Evolutionary conservation across 2,113 vertebrate species (phyloP), one percentile per base, ranked within the genome.

Genomic region (Barbus barbus): DNA sequence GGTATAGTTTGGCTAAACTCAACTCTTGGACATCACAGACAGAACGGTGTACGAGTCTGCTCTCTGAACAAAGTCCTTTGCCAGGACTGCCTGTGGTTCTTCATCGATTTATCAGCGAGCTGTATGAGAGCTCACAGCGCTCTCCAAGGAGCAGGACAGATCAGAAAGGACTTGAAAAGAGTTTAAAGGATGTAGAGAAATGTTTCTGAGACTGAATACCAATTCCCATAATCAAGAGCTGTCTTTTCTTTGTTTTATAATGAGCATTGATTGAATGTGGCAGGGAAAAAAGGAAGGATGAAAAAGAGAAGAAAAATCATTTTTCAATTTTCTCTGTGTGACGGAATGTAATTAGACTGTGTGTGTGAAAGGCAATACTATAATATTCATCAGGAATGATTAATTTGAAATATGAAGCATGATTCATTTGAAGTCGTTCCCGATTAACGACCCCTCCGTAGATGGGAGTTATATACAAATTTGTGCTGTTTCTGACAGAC

Each of bases 291-390:
- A 20, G 48, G 31, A 82, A 71, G 46, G 28, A 14, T 11, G 51
- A n/a, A 48, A 85, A 83, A 87, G 28, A 56, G 53, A 83, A 79
- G 51, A 81, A 74, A 80, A 85, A 85, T 85, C 78, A 80, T 85
- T 85, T 85, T 85, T 82, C 80, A 82, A 82, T 82, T 85, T 81
- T 78, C 80, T 73, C 73, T 33, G 31, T 44, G 38, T 73, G 65
- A 44, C 65, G 83, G 79, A 84, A 85, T 69, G 78, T 85, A 85
- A 85, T 85, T 85, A 85, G 44, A 85, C 56, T 74, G 69, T 85
- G 56, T 81, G 44, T 9, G 65, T 65, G 78, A 85, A 81, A 85
- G 78, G 67, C 69, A 81, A 85, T 81, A 81, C 78, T 80, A 75
- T 81, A 81, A 74, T 81, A 80, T 75, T 81, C 78, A 63, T 61